Conservation (phyloP, 2,113 vertebrate genomes). For the Oceanodroma tethys region DNA sequence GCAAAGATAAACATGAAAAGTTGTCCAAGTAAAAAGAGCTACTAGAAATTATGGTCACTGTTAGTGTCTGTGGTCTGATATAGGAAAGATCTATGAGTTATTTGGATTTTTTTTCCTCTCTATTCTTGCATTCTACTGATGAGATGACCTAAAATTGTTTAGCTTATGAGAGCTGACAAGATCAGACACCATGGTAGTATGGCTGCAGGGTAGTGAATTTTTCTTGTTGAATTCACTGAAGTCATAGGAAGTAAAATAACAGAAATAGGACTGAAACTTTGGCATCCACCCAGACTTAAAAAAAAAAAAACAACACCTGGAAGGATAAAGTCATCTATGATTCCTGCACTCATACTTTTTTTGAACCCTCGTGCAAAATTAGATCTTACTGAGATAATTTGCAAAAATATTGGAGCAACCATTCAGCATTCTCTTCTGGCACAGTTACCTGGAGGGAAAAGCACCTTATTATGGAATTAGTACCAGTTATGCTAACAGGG, state of each 20-base stretch:
- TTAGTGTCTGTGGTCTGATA: neutral
- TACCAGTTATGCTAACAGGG: neutral
- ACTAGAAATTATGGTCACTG: neutral
- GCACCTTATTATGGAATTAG: neutral
- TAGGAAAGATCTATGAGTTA: neutral
- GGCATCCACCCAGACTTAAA: neutral
- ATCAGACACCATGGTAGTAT: constrained; percentile 37
- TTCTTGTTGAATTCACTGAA: constrained; percentile 41
- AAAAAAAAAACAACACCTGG: neutral
- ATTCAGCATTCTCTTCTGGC: neutral
- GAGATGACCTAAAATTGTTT: constrained; percentile 18
- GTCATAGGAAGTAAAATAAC: constrained; percentile 12
- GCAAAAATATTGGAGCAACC: neutral
- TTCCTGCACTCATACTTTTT: neutral
- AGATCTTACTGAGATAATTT: neutral
- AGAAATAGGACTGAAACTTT: neutral
- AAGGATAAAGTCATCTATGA: neutral
- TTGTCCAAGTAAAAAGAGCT: neutral
- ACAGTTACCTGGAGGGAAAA: neutral
- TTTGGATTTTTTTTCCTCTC: neutral
- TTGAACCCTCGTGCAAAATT: neutral
- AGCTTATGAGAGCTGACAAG: constrained; percentile 59
- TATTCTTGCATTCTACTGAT: neutral
- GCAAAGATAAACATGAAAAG: neutral
- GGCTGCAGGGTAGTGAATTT: constrained; percentile 31